Conservation (phyloP, 2,888 invertebrate species). For the Lamellibrachia satsuma region DNA sequence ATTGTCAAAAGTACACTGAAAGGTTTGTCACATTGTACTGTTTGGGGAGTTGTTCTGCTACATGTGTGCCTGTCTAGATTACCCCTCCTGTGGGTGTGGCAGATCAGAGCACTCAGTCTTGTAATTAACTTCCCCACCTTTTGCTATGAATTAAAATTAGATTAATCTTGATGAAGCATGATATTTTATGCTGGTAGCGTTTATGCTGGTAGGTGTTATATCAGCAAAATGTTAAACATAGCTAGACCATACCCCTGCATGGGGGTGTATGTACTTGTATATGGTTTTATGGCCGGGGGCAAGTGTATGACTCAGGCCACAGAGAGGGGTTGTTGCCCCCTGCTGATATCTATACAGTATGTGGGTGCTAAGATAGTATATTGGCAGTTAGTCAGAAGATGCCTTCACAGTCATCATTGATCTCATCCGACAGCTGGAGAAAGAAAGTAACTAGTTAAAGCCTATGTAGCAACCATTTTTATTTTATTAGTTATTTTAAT, state of each 20-base stretch:
- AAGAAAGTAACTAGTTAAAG: too few relatives aligned
- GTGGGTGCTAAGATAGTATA: not conserved
- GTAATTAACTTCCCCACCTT: not conserved
- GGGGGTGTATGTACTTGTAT: not conserved
- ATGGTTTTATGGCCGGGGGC: not conserved
- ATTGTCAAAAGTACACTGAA: not conserved
- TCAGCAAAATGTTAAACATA: not conserved
- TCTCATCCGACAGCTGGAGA: too few relatives aligned
- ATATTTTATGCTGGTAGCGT: not conserved
- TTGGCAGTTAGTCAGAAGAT: conserved; percentile 1
- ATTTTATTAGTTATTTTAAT: too few relatives aligned
- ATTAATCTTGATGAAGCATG: not conserved
- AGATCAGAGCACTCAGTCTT: not conserved
- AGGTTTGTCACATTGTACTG: not conserved
- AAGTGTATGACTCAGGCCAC: not conserved
- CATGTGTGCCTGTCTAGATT: too few relatives aligned
- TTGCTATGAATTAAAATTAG: not conserved
- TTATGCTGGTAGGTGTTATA: not conserved
- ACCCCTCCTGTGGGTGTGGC: not conserved
- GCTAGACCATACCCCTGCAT: not conserved
- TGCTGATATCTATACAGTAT: not conserved
- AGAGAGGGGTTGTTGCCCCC: not conserved
- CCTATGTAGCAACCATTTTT: too few relatives aligned
- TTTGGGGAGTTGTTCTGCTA: not conserved
- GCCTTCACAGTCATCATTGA: too few relatives aligned